A percentile compares a stretch with the other conserved stretches of the same genome.
Evolutionary conservation across 2,888 invertebrate species (phyloP).

Genomic region (Fragum fragum): DNA sequence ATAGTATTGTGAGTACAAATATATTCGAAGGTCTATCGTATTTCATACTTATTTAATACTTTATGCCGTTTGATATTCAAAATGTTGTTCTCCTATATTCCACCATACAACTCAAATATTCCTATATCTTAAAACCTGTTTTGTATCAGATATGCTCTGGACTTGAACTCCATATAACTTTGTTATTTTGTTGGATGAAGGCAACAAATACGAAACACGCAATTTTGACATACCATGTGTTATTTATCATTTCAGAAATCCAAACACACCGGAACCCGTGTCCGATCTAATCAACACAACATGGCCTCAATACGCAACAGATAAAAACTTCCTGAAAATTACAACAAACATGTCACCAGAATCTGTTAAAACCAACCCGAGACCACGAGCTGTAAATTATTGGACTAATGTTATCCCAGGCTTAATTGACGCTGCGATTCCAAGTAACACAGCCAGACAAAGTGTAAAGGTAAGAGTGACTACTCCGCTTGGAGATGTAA

Average conservation of each 20-base stretch:
- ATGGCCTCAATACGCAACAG: background rate
- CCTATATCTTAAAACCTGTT: no score
- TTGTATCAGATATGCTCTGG: no score
- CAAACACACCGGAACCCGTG: background rate
- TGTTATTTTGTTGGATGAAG: no score
- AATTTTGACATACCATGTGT: no score
- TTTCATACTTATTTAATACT: no score
- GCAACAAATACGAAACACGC: no score
- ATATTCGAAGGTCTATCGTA: no score
- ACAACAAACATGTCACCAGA: conserved; percentile 1
- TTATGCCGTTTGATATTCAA: no score
- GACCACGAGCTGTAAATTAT: conserved; percentile 1
- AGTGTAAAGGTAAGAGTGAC: background rate
- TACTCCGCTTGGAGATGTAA: background rate
- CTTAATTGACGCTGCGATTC: background rate
- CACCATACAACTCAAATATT: no score
- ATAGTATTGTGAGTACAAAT: no score
- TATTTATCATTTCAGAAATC: conserved; percentile 24
- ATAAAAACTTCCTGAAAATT: background rate
- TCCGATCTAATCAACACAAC: conserved; percentile 11
- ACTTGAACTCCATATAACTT: no score
- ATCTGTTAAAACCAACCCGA: background rate
- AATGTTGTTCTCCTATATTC: no score
- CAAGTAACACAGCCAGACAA: background rate
- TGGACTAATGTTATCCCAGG: conserved; percentile 9